Evolutionary conservation across 2,797 vertebrate species (phyloP), one percentile per base, ranked within the genome.

Genomic region (Tragelaphus eurycerus): DNA sequence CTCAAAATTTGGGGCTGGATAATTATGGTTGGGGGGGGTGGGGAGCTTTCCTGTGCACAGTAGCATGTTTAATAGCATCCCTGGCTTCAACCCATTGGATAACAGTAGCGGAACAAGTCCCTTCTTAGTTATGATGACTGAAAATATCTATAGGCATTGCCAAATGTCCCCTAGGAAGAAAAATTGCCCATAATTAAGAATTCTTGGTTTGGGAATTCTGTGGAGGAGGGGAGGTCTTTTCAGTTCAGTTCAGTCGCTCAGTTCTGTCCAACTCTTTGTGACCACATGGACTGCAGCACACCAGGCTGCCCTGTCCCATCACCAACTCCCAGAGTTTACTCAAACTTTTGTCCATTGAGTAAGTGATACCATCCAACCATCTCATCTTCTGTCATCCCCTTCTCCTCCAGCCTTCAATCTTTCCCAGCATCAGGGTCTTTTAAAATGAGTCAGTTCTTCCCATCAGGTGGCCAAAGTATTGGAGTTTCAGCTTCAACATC

Each of bases 401-500:
- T 31, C 60, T 62, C 54, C 54, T 55, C 60, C 60, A 7, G 29
- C 60, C 60, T 62, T 62, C 29, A 62, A 16, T 62, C 29, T 62
- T 62, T 62, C 29, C 29, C 60, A 62, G 29, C 60, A 64, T 64
- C 60, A 62, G 15, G 7, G 7, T 62, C 29, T 62, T 62, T 62
- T 62, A 29, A n/a, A n/a, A 62, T 62, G 60, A 62, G 7, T 17
- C 0, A 0, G 29, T n/a, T n/a, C 29, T 62, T 62, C 0, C 0
- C 60, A 31, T 62, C 29, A n/a, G 7, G 7, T 62, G 60, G 60
- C 60, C 15, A 62, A 62, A n/a, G 29, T 64, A n/a, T 16, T n/a
- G 29, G 29, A 62, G 60, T 62, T 62, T 62, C 60, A 62, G 60
- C 29, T 62, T 62, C 60, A 62, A 6, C 14, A 31, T 62, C 60